Evolutionary conservation across 2,113 vertebrate species (phyloP).

Genomic region (Platichthys stellatus): DNA sequence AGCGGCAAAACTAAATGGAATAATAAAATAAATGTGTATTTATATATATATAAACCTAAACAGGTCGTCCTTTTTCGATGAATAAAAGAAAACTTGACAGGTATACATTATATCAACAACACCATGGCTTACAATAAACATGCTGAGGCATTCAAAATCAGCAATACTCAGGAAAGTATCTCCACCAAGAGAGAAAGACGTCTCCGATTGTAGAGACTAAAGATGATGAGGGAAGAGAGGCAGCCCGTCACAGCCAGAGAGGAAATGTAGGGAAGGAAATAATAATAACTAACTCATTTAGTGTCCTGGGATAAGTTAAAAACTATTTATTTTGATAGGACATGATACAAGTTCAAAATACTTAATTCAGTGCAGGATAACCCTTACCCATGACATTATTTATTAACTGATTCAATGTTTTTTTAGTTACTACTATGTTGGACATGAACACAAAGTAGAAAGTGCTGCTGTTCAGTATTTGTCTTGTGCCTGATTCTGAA

Average conservation of each 20-base stretch:
- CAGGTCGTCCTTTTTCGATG: too few relatives aligned
- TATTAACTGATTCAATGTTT: background rate
- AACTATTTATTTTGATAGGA: too few relatives aligned
- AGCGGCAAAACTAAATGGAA: background rate
- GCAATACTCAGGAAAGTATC: too few relatives aligned
- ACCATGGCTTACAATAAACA: background rate
- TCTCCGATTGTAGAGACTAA: constrained; percentile 2
- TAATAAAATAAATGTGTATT: background rate
- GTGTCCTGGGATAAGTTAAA: too few relatives aligned
- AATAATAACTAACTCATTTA: background rate
- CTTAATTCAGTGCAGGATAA: background rate
- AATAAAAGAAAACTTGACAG: background rate
- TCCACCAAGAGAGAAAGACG: background rate
- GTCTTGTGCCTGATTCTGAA: background rate
- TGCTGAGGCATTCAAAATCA: background rate
- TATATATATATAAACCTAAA: background rate
- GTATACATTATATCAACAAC: background rate
- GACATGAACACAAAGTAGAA: too few relatives aligned
- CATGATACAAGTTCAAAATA: too few relatives aligned
- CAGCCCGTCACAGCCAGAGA: constrained; percentile 3
- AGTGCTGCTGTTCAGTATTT: background rate
- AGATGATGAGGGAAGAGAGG: background rate
- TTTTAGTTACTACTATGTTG: background rate
- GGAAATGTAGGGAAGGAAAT: background rate
- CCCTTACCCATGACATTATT: background rate